Percentiles rank a stretch among this genome's conserved stretches.
phyloP scores from a whole-genome alignment of 2,113 vertebrate genomes.

The Brachypodius melanocephalos region DNA sequence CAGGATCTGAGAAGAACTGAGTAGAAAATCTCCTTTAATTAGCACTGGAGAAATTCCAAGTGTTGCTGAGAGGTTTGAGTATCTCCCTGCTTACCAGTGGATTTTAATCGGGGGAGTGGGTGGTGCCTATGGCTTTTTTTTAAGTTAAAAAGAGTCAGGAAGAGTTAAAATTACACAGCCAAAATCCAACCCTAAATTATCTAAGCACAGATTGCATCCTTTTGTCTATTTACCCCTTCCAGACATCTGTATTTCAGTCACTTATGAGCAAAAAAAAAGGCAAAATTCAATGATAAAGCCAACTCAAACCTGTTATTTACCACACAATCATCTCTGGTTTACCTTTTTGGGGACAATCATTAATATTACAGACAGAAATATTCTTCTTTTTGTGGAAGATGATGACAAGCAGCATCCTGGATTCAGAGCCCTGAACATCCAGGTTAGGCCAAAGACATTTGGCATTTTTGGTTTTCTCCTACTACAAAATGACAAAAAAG shows the following conservation, averaged over 20 bases:
- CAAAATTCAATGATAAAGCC: neutral
- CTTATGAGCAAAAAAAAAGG: neutral
- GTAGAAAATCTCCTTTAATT: neutral
- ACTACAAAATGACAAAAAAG: neutral
- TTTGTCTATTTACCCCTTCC: neutral
- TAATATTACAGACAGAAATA: neutral
- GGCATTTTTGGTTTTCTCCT: neutral
- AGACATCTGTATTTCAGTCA: neutral
- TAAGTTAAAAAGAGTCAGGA: neutral
- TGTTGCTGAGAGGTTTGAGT: neutral
- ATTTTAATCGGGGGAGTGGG: neutral
- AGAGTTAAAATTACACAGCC: neutral
- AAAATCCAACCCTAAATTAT: neutral
- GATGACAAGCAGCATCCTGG: neutral
- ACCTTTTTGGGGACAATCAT: neutral
- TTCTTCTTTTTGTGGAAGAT: neutral
- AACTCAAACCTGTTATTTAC: neutral
- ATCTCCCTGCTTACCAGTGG: neutral
- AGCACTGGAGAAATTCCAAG: neutral
- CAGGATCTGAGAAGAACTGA: neutral
- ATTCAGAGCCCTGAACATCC: neutral
- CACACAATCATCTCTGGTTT: neutral
- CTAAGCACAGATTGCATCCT: neutral
- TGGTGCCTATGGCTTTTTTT: neutral
- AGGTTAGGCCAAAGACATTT: neutral